Base-by-base conservation (phyloP, 2,113 vertebrate species). In the Otolemur garnettii region DNA sequence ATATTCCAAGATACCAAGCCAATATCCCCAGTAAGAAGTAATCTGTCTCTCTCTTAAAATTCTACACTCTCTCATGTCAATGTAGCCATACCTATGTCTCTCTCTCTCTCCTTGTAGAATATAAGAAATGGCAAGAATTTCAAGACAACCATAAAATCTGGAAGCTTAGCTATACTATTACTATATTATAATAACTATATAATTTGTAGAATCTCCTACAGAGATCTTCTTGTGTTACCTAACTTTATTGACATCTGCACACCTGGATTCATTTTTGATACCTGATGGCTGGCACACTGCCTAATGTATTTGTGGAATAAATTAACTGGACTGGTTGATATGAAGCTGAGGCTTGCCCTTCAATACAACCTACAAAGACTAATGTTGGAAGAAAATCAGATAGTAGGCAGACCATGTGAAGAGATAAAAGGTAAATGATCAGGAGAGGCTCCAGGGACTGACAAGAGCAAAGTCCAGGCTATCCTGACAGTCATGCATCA, bases 281-380 rank as follows among this genome's bases (percentile, higher is more conserved):
- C 30, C 68, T 90, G 35, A 53, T 80, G 10, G 26, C 88, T 28
- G 10, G 35, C 14, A 82, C 4, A 55, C 60, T 38, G 22, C n/a
- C 15, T 30, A 45, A 74, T 26, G n/a, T 21, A 33, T 80, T 93
- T 79, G 45, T 28, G 22, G 17, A 86, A 88, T 89, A 93, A 92
- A 75, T 90, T 45, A 79, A 78, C 30, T 85, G 6, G 18, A 35
- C 7, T 83, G 38, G 57, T 15, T 79, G 89, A 87, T 81, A 62
- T 3, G n/a, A 92, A 87, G 7, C 66, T 92, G 24, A 94, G 22
- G 19, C 19, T 92, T 96, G 12, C n/a, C 77, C 82, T 91, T 91
- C 30, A 66, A 89, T 24, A 11, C 71, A 53, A 93, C 8, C 62
- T 69, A 79, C 90, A 91, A 83, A 86, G 42, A 69, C 15, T n/a